Percentiles rank a stretch among this genome's conserved stretches.
Evolutionary conservation across 2,113 vertebrate species (phyloP).

Genomic region (Mormoops blainvillei): DNA sequence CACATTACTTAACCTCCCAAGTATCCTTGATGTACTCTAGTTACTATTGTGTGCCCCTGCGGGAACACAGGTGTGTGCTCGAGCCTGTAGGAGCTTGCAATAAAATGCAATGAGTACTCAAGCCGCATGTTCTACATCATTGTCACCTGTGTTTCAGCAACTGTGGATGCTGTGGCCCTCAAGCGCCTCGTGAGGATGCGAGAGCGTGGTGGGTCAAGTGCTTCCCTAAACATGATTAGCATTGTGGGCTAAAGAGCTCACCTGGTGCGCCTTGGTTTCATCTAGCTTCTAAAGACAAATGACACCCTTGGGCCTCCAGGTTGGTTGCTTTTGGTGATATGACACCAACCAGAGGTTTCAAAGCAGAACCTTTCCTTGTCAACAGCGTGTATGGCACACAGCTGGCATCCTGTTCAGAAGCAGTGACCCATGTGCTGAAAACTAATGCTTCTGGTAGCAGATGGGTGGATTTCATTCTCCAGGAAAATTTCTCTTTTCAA

Average conservation of each 20-base stretch:
- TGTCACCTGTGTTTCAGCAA: not conserved
- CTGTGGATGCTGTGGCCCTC: not conserved
- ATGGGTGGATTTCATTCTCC: not conserved
- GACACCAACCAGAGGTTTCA: conserved; percentile 33
- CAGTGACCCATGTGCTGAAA: not conserved
- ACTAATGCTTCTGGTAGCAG: not conserved
- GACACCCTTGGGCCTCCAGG: not conserved
- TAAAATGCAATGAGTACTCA: not conserved
- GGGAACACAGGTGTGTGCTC: not conserved
- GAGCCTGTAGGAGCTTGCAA: not conserved
- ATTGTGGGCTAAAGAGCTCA: not conserved
- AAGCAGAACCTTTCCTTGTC: not conserved
- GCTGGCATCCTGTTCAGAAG: not conserved
- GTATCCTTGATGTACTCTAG: not conserved
- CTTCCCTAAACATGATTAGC: not conserved
- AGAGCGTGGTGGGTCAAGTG: not conserved
- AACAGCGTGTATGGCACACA: not conserved
- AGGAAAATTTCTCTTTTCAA: conserved; percentile 37
- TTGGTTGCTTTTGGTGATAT: conserved; percentile 40
- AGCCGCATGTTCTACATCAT: not conserved
- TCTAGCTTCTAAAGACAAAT: not conserved
- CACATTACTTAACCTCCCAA: not conserved
- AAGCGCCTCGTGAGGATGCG: not conserved
- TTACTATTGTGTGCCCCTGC: not conserved
- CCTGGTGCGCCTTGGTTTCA: not conserved